phyloP scores from a whole-genome alignment of 2,113 vertebrate species.

The Chinchilla lanigera region DNA sequence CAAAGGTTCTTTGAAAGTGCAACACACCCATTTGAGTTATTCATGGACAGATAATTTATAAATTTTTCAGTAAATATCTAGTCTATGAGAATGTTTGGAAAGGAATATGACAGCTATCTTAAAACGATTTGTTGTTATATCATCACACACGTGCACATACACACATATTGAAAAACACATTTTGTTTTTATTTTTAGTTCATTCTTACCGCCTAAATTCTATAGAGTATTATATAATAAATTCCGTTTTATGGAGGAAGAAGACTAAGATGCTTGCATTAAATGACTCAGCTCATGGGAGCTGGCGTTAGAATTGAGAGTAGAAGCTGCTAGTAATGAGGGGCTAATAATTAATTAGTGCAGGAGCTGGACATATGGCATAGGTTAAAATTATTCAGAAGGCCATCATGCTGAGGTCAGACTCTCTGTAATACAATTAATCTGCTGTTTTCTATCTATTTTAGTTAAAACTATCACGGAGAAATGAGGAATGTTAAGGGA shows the following conservation, averaged over 20 bases:
- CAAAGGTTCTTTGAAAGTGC: neutral
- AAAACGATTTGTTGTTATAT: neutral
- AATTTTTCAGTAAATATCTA: neutral
- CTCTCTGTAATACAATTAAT: slow-evolving; percentile 75
- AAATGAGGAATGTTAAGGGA: slow-evolving; percentile 66
- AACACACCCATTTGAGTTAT: neutral
- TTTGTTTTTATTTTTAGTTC: neutral
- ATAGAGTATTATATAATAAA: neutral
- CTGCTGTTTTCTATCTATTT: slow-evolving; percentile 74
- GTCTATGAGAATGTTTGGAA: neutral
- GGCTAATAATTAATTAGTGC: slow-evolving; percentile 73
- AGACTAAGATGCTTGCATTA: neutral
- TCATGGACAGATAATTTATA: neutral
- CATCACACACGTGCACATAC: neutral
- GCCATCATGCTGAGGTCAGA: slow-evolving; percentile 75
- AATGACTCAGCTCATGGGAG: slow-evolving; percentile 50
- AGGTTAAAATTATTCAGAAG: slow-evolving; percentile 80
- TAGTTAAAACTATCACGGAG: slow-evolving; percentile 71
- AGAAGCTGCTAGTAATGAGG: slow-evolving; percentile 49
- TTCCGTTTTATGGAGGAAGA: neutral
- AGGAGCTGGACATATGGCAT: slow-evolving; percentile 70
- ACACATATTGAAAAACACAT: neutral
- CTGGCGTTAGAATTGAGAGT: neutral
- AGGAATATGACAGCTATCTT: neutral
- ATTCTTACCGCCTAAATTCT: neutral